These are phyloP conservation scores for Crocallis elinguaria DNA, from an alignment of 2,888 invertebrate genomes.

Conservation along the genomic window DNA sequence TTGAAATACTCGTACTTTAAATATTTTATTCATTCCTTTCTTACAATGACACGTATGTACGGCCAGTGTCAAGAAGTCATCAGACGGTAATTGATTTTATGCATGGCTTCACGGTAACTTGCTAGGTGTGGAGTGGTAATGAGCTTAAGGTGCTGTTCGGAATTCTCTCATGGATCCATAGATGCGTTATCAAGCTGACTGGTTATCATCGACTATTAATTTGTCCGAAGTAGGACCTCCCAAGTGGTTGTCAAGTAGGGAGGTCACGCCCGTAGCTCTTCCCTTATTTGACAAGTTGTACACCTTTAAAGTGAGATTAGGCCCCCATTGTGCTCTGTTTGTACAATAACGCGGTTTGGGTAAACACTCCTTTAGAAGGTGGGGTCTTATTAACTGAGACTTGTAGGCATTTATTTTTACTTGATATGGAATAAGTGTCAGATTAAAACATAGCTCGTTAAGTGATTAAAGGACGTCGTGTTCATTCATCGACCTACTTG, in stretches of 20 bases:
- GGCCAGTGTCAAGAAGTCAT: constrained; percentile 45
- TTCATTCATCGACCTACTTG: constrained; percentile 42
- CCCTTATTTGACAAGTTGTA: constrained; percentile 62
- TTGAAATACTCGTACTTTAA: constrained; percentile 60
- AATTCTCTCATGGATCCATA: constrained; percentile 56
- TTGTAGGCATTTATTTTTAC: constrained; percentile 52
- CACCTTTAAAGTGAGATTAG: constrained; percentile 59
- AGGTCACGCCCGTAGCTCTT: constrained; percentile 45
- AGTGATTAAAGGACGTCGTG: constrained; percentile 50
- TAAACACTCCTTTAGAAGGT: constrained; percentile 50
- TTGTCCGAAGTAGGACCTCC: constrained; percentile 69
- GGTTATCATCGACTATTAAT: constrained; percentile 61
- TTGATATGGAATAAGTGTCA: constrained; percentile 56
- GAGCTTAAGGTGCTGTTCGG: constrained; percentile 30
- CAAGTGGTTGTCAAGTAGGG: constrained; percentile 58
- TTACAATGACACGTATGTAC: constrained; percentile 44
- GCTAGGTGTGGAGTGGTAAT: constrained; percentile 9
- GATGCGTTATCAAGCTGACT: constrained; percentile 47
- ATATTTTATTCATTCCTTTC: constrained; percentile 62
- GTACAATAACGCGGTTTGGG: constrained; percentile 32
- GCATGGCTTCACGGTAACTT: constrained; percentile 35
- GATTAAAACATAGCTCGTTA: constrained; percentile 52
- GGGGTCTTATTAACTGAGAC: constrained; percentile 45
- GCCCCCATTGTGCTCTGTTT: constrained; percentile 35
- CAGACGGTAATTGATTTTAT: constrained; percentile 52